Evolutionary conservation across 2,888 invertebrate species (phyloP), one percentile per base, ranked within the genome.

Genomic region (Oscheius sp.): DNA sequence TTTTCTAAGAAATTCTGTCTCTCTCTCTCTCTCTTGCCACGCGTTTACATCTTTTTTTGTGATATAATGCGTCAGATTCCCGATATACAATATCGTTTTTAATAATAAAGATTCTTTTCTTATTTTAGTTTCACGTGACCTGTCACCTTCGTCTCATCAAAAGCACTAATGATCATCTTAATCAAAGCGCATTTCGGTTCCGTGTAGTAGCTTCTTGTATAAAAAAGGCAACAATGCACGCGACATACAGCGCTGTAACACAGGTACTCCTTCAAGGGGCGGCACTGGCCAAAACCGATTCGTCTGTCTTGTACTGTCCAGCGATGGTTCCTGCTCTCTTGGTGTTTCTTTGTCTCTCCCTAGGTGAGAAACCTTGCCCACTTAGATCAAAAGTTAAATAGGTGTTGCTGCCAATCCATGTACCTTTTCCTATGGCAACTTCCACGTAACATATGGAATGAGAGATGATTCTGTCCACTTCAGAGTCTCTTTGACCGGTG

Each of bases 401-500:
- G 65, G 53, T 15, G 64, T 72, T 1, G 17, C 46, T 8, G 31
- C 71, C 0, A 61, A 53, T 8, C 78, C 74, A 0, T 78, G 78
- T 52, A 74, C 75, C 8, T 75, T 78, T 29, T 65, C 73, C 33
- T 71, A 72, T 6, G 70, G 69, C 50, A 72, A 72, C 12, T 75
- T 74, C 48, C 75, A 78, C 37, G 71, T 75, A 31, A 75, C 75
- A n/a, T 80, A 78, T 68, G 76, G 76, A 50, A 61, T 78, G 37
- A 63, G 75, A 15, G 71, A 65, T 4, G 72, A 71, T 20, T 68
- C 69, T 20, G 75, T 84, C 12, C 80, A 84, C 69, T 82, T 84
- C 69, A 75, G 78, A 48, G 74, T 84, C 25, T 73, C 81, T 5
- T 65, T 82, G 25, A 73, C 74, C 20, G 75, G 77, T 27, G 67